These are phyloP conservation scores for Synanthedon formicaeformis DNA, from an alignment of 2,888 invertebrate genomes.

Conservation along the genomic window DNA sequence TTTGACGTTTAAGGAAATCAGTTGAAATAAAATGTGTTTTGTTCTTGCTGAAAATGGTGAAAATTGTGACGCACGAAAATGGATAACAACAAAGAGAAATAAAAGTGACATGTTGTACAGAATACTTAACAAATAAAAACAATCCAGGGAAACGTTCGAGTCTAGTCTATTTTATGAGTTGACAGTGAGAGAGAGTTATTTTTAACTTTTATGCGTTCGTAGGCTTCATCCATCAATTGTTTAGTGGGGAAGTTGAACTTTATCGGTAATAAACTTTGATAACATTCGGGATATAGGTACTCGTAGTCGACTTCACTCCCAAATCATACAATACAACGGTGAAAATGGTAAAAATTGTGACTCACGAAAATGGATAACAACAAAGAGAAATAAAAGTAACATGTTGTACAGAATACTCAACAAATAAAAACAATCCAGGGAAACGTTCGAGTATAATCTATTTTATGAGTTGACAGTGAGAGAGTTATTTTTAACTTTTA, in stretches of 20 bases:
- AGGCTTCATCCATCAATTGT: neutral
- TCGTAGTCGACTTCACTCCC: neutral
- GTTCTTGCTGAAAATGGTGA: no score
- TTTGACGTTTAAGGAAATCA: no score
- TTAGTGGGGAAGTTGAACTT: constrained; percentile 12
- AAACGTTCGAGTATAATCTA: constrained; percentile 1
- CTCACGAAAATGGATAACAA: no score
- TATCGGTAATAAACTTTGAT: constrained; percentile 20
- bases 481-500: constrained; percentile 1
- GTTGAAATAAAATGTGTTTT: no score
- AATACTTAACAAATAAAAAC: no score
- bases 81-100: no score
- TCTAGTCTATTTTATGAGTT: constrained; percentile 4
- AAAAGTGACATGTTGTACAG: no score
- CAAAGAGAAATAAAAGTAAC: no score
- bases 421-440: no score
- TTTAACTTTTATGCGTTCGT: neutral
- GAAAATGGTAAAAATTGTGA: no score
- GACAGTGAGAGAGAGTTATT: constrained; percentile 1
- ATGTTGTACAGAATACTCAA: no score
- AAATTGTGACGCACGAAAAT: no score
- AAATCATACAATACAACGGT: constrained; percentile 1
- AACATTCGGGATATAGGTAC: constrained; percentile 3
- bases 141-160: neutral
- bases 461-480: constrained; percentile 2